phyloP scores from a whole-genome alignment of 2,113 vertebrate genomes.

The Platysteira castanea region DNA sequence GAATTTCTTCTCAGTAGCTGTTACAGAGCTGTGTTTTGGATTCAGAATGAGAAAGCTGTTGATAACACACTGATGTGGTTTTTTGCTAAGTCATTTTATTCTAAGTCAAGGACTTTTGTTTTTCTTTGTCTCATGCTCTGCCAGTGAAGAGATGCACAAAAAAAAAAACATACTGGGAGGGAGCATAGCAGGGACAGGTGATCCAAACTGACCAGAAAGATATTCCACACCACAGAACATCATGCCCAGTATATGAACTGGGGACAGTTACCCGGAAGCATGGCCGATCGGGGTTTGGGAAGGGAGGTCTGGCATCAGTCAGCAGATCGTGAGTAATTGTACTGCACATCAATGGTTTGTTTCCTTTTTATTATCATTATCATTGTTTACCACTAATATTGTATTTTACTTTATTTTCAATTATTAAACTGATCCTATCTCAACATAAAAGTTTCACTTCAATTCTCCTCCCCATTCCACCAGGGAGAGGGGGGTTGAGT shows the following conservation, averaged over 20 bases:
- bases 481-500: neutral
- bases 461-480: neutral
- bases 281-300: rapidly evolving
- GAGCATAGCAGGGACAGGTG: neutral
- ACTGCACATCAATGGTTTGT: neutral
- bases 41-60: neutral
- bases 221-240: neutral
- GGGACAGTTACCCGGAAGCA: neutral
- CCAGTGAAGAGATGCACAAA: neutral
- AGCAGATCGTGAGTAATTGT: neutral
- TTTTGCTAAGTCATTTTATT: neutral
- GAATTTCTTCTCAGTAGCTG: neutral
- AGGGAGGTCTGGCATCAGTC: neutral
- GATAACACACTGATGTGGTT: neutral
- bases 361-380: neutral
- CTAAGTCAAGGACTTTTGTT: neutral
- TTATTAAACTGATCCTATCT: neutral
- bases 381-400: neutral
- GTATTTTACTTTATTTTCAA: neutral
- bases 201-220: neutral
- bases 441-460: neutral
- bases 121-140: neutral
- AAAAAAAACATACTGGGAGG: neutral
- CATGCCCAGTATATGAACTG: neutral
- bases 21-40: neutral